Evolutionary conservation across 2,113 vertebrate genomes (phyloP).

Genomic region (Salvelinus alpinus): DNA sequence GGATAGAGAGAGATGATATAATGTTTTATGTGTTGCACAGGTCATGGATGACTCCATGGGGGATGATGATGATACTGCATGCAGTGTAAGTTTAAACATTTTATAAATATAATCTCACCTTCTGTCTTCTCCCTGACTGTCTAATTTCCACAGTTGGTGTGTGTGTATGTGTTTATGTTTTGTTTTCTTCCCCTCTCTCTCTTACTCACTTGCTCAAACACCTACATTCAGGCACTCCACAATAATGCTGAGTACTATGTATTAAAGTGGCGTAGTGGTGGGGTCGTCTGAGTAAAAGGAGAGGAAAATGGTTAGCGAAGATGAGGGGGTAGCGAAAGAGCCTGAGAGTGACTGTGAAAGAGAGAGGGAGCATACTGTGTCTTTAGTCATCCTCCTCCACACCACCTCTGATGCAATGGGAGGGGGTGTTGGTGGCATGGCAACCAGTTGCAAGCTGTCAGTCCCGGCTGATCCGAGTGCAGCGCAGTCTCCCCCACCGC

Average conservation of each 20-base stretch:
- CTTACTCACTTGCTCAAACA: too few species aligned
- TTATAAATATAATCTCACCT: background rate
- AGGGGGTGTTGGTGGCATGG: conserved; percentile 54
- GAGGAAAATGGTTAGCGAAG: background rate
- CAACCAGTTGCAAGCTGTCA: conserved; percentile 52
- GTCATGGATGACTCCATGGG: conserved; percentile 46
- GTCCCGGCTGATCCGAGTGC: conserved; percentile 20
- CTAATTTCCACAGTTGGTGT: background rate
- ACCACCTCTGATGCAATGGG: conserved; percentile 45
- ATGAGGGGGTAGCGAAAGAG: background rate
- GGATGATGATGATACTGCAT: conserved; percentile 37
- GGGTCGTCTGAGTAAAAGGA: background rate
- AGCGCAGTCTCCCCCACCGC: conserved; percentile 5
- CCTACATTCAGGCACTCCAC: conserved; percentile 8
- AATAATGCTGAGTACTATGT: conserved; percentile 37
- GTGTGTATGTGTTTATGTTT: background rate
- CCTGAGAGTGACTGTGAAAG: conserved; percentile 15
- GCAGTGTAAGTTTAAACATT: conserved; percentile 30
- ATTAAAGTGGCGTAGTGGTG: too few species aligned
- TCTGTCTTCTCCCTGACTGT: background rate
- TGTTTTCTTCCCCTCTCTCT: too few species aligned
- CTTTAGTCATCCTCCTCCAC: conserved; percentile 61
- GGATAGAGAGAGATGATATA: background rate
- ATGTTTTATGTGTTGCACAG: conserved; percentile 31
- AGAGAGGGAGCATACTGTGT: conserved; percentile 31